Base-by-base conservation (phyloP, 1,140 invertebrate species). In the Anastatus disparis region DNA sequence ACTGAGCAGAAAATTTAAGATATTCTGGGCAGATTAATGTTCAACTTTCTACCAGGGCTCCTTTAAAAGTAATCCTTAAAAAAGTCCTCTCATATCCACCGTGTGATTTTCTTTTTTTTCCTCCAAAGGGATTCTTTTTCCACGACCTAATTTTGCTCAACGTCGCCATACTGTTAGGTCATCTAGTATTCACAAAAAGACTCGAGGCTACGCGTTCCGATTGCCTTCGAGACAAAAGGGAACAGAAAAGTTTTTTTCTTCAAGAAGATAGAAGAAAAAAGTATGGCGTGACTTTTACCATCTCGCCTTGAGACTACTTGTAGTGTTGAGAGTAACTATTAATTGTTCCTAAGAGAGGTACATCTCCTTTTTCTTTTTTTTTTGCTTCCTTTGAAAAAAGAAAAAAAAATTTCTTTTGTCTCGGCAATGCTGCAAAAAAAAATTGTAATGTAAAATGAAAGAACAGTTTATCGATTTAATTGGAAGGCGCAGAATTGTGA, bases 241-340 rank as follows among this genome's bases (percentile, higher is more conserved):
- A 2, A 46, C 10, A 27, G 24, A 31, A 42, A 58, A 58, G 55
- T 58, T 58, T 38, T n/a, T 56, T n/a, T 31, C 13, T 56, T 7
- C 52, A 26, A 1, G 10, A 27, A 12, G 61, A 27, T 4, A 3
- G 1, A n/a, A 20, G 26, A 65, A 67, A 58, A 46, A 20, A 15
- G 42, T n/a, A 48, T 10, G n/a, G n/a, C n/a, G 6, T 20, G 59
- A 48, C 27, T 62, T 63, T 17, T 24, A 46, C 29, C 55, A 24
- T 31, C n/a, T n/a, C n/a, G 40, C 40, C 40, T 2, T n/a, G 9
- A 20, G 1, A n/a, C n/a, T 6, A 4, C 22, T 38, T 20, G 31
- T 27, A 31, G 40, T 17, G 29, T 42, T 48, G 50, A 65, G 9
- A 67, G 40, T 35, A 67, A 68, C 66, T 50, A 50, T 59, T 59